A percentile compares a stretch with the other conserved stretches of the same genome.
These are phyloP conservation scores for Triplophysa yarkandensis DNA, from an alignment of 2,797 vertebrate genomes.

Conservation along the genomic window DNA sequence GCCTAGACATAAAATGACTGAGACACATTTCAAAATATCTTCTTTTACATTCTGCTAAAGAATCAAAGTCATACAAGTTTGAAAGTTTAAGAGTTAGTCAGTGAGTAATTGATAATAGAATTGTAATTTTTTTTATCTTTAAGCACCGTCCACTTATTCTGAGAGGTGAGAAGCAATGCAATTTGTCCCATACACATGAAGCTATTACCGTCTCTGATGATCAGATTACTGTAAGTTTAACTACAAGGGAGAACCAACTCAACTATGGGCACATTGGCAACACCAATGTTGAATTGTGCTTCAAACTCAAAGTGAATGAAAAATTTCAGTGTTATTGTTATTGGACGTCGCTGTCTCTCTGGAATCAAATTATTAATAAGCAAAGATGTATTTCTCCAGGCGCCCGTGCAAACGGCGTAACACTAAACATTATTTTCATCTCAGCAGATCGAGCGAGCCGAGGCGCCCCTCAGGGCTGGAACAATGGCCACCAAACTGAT, in stretches of 20 bases:
- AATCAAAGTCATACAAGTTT: too few species aligned
- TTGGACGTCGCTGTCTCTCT: neutral
- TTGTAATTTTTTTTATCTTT: too few species aligned
- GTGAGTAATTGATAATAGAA: too few species aligned
- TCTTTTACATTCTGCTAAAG: too few species aligned
- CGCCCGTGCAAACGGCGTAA: constrained; percentile 1
- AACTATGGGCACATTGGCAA: neutral
- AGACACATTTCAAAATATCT: too few species aligned
- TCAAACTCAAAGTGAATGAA: constrained; percentile 11
- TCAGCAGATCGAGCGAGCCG: neutral
- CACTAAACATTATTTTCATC: constrained; percentile 32
- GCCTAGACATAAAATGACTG: too few species aligned
- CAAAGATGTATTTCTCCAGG: neutral
- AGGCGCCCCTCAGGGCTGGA: constrained; percentile 5
- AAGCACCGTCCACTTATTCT: too few species aligned
- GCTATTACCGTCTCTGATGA: neutral
- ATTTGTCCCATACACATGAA: neutral
- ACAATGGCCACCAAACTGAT: constrained; percentile 20
- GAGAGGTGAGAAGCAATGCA: neutral
- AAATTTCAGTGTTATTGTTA: constrained; percentile 21
- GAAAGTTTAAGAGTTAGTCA: too few species aligned
- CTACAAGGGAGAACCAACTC: neutral
- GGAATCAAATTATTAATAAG: constrained; percentile 26
- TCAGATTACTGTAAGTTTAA: neutral
- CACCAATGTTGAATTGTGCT: neutral